phyloP scores from a whole-genome alignment of 1,140 invertebrate genomes.

The Drosophila mojavensis region DNA sequence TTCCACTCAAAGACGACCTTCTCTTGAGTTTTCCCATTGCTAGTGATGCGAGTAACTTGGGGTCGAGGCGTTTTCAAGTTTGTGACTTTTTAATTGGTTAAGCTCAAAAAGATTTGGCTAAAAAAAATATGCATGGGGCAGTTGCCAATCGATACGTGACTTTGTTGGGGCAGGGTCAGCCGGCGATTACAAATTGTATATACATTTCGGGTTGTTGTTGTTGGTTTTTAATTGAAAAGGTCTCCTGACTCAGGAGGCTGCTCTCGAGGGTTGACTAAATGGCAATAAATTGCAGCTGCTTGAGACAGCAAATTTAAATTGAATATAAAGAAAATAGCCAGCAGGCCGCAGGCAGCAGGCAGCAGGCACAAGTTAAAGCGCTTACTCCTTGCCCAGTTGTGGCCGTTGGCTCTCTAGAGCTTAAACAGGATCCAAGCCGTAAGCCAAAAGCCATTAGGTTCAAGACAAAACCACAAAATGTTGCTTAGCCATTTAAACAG shows the following conservation, averaged over 20 bases:
- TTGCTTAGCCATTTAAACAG: slow-evolving; percentile 26
- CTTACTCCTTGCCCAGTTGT: not conserved
- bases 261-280: not conserved
- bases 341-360: not conserved
- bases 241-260: slow-evolving; percentile 1
- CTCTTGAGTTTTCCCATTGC: too few species aligned
- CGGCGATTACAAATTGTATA: slow-evolving; percentile 19
- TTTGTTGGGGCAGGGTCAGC: slow-evolving; percentile 2
- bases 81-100: slow-evolving; percentile 6
- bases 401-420: not conserved
- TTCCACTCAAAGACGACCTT: too few species aligned
- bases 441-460: slow-evolving; percentile 32
- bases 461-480: slow-evolving; percentile 35
- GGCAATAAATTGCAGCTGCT: slow-evolving; percentile 61
- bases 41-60: not conserved
- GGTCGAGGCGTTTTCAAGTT: not conserved
- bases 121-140: slow-evolving; percentile 24
- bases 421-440: not conserved
- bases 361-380: slow-evolving; percentile 31
- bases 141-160: slow-evolving; percentile 54
- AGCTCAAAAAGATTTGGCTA: slow-evolving; percentile 16
- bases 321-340: slow-evolving; percentile 18
- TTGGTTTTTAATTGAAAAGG: slow-evolving; percentile 43
- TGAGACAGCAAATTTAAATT: slow-evolving; percentile 50
- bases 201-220: not conserved